These are phyloP conservation scores for Montifringilla adamsi DNA, from an alignment of 2,113 vertebrate genomes.

Conservation along the genomic window DNA sequence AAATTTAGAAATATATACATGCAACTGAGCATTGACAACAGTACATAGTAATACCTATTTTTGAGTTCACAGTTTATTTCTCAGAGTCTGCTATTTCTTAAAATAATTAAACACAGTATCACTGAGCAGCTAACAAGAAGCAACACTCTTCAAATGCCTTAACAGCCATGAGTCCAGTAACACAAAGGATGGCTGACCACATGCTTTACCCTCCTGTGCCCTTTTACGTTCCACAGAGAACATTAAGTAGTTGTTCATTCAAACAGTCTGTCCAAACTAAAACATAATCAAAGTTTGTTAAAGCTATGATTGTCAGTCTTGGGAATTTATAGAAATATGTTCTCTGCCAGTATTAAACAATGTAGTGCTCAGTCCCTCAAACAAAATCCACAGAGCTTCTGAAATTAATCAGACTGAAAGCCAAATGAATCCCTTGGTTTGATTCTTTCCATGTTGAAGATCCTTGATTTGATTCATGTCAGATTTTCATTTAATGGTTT, in stretches of 20 bases:
- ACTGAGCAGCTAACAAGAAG: constrained; percentile 26
- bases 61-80: background rate
- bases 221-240: constrained; percentile 1
- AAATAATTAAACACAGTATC: background rate
- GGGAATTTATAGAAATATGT: constrained; percentile 21
- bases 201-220: background rate
- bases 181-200: background rate
- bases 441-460: constrained; percentile 28
- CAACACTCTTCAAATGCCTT: constrained; percentile 1
- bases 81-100: background rate
- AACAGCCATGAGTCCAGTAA: background rate
- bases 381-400: background rate
- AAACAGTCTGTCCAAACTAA: constrained; percentile 32
- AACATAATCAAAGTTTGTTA: constrained; percentile 37
- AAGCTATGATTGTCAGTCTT: constrained; percentile 24
- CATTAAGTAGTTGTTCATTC: background rate
- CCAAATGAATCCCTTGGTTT: constrained; percentile 51
- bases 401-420: constrained; percentile 64
- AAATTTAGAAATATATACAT: background rate
- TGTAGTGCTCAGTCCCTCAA: constrained; percentile 7
- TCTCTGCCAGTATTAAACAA: background rate
- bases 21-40: background rate
- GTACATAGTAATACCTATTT: background rate
- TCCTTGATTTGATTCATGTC: constrained; percentile 60
- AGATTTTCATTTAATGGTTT: constrained; percentile 61